Evolutionary conservation across 2,888 invertebrate species (phyloP).

Genomic region (Polyploca ridens): DNA sequence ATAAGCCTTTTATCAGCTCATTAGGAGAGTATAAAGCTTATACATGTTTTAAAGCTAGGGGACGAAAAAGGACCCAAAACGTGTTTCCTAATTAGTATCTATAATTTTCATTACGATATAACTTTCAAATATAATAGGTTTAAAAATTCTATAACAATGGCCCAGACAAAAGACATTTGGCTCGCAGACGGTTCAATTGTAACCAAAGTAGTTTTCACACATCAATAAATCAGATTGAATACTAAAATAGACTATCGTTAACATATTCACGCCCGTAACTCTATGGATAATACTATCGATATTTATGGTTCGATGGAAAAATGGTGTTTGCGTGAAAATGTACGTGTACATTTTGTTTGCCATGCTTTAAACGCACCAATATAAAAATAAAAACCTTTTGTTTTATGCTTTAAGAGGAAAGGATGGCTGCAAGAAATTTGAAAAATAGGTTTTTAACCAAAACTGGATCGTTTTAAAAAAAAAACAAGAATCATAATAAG

Average conservation of each 20-base stretch:
- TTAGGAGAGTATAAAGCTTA: too few relatives aligned
- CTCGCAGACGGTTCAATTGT: conserved; percentile 25
- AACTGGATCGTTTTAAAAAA: too few relatives aligned
- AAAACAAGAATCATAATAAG: too few relatives aligned
- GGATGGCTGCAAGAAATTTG: too few relatives aligned
- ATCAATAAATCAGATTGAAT: conserved; percentile 28
- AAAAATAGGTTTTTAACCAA: too few relatives aligned
- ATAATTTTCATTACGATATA: background rate
- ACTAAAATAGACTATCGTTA: conserved; percentile 17
- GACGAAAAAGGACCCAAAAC: background rate
- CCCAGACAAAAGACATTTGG: conserved; percentile 30
- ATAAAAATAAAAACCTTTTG: background rate
- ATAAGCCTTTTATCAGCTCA: background rate
- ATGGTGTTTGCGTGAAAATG: conserved; percentile 12
- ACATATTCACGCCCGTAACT: conserved; percentile 12
- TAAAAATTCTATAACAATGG: conserved; percentile 16
- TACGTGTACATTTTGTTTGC: background rate
- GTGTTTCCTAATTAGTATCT: background rate
- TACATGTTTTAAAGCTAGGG: background rate
- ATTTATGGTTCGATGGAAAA: conserved; percentile 30
- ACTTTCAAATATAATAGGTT: conserved; percentile 3
- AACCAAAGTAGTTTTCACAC: conserved; percentile 31
- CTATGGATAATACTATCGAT: conserved; percentile 28
- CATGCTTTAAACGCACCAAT: background rate
- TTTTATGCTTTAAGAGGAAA: too few relatives aligned